Percentiles rank a stretch among this genome's conserved stretches.
phyloP scores from a whole-genome alignment of 2,888 invertebrate species.

The Diloba caeruleocephala region DNA sequence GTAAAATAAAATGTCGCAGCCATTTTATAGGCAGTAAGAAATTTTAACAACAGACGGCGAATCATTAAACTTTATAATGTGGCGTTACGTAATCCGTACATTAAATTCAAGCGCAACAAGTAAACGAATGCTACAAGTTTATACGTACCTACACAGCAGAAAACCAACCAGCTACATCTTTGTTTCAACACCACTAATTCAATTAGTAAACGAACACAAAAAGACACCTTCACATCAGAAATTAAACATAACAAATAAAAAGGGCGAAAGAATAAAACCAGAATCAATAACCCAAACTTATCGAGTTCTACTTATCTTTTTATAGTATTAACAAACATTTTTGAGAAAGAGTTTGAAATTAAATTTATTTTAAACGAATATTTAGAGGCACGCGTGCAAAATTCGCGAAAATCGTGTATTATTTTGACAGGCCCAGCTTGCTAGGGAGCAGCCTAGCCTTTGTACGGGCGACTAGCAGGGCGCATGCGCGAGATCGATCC shows the following conservation, averaged over 20 bases:
- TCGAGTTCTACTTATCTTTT: constrained; percentile 2
- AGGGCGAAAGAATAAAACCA: constrained; percentile 30
- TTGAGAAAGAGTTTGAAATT: constrained; percentile 6
- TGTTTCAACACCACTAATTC: constrained; percentile 61
- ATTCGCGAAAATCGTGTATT: constrained; percentile 72
- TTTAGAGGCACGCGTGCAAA: constrained; percentile 60
- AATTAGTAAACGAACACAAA: constrained; percentile 63
- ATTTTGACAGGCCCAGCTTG: constrained; percentile 81
- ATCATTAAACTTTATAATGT: constrained; percentile 63
- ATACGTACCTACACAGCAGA: constrained; percentile 63
- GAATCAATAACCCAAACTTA: constrained; percentile 34
- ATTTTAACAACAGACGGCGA: constrained; percentile 29
- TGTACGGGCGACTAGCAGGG: constrained; percentile 70
- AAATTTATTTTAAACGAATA: constrained; percentile 34
- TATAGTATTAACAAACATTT: constrained; percentile 35
- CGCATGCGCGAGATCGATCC: constrained; percentile 86
- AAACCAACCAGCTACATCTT: constrained; percentile 75
- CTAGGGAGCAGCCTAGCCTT: constrained; percentile 76
- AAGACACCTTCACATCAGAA: constrained; percentile 62
- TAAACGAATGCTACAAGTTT: constrained; percentile 74
- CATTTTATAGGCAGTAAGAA: constrained; percentile 22
- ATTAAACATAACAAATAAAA: constrained; percentile 54
- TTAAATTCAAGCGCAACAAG: constrained; percentile 80
- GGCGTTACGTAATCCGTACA: constrained; percentile 77
- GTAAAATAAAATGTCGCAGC: constrained; percentile 20